Evolutionary conservation across 2,888 invertebrate genomes (phyloP), one percentile per base, ranked within the genome.

Genomic region (Cosmopolites sordidus): DNA sequence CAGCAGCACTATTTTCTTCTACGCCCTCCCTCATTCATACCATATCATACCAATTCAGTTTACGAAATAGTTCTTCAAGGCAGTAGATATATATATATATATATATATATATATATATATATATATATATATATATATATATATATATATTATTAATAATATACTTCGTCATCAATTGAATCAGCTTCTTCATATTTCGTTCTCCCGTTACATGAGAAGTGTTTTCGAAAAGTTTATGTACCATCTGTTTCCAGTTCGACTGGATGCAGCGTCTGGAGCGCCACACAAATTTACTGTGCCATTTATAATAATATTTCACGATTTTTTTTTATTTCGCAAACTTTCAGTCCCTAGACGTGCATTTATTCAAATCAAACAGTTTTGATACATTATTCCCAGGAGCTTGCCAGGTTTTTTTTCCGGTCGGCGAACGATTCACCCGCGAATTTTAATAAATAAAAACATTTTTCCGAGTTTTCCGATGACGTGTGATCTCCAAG

Each of bases 391-490:
- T 57, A 56, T 60, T 61, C 61, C 58, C 61, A 17, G 33, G 60
- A 51, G 55, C 29, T 39, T n/a, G 48, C 41, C 33, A 48, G 39
- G 48, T 47, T 51, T 40, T 54, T 51, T 55, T 47, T 47, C 48
- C 43, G 50, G 51, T 55, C 55, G 48, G 29, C 56, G 52, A 22
- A 48, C 44, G 44, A 42, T 39, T 41, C 50, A 50, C 30, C 41
- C 54, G 51, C 54, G 54, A 58, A 62, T 59, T 60, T 61, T 62
- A 61, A 63, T 63, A 63, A 63, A 63, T 61, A 61, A 58, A 59
- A 59, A 58, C 58, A 49, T 62, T 56, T 59, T 58, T 57, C 58
- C 48, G 59, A 51, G 52, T 61, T 60, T 60, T 54, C 50, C 55
- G 53, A 53, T 59, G 61, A 58, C 59, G 54, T 33, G 42, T 16